These are phyloP conservation scores for Antheraea mylitta DNA, from an alignment of 1,140 invertebrate species.

Conservation along the genomic window DNA sequence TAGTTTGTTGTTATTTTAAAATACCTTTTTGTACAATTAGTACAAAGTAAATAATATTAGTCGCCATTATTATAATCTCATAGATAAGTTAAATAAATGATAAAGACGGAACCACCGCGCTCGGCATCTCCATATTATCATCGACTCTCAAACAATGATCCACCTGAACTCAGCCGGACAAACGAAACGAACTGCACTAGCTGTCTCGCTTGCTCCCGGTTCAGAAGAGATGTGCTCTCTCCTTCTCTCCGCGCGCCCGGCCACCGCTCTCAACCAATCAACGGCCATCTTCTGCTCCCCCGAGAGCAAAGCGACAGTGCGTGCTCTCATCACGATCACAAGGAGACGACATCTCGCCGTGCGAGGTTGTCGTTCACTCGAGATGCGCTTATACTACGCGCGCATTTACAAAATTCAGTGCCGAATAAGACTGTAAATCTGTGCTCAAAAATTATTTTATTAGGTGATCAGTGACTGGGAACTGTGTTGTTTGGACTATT, in stretches of 20 bases:
- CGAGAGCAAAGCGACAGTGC: slow-evolving; percentile 77
- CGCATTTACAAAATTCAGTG: slow-evolving; percentile 27
- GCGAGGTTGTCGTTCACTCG: slow-evolving; percentile 69
- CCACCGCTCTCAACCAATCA: slow-evolving; percentile 70
- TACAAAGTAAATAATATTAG: slow-evolving; percentile 11
- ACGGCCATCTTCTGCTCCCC: slow-evolving; percentile 74
- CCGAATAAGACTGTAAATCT: slow-evolving; percentile 51
- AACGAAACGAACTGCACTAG: slow-evolving; percentile 61
- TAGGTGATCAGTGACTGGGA: slow-evolving; percentile 63
- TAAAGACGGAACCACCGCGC: slow-evolving; percentile 47
- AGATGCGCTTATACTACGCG: slow-evolving; percentile 54
- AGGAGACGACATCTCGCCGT: slow-evolving; percentile 73
- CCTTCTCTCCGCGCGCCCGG: slow-evolving; percentile 58
- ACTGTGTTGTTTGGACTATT: slow-evolving; percentile 57
- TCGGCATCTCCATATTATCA: slow-evolving; percentile 70
- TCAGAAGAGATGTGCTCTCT: slow-evolving; percentile 63
- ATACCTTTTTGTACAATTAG: neutral
- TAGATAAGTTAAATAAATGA: slow-evolving; percentile 35
- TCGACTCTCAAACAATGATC: slow-evolving; percentile 64
- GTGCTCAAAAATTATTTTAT: slow-evolving; percentile 58
- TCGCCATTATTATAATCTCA: slow-evolving; percentile 27
- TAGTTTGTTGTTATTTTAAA: neutral
- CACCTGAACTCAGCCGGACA: slow-evolving; percentile 64
- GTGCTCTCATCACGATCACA: slow-evolving; percentile 75
- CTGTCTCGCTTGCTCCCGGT: slow-evolving; percentile 59